phyloP scores from a whole-genome alignment of 2,113 vertebrate species.

The Ciconia maguari region DNA sequence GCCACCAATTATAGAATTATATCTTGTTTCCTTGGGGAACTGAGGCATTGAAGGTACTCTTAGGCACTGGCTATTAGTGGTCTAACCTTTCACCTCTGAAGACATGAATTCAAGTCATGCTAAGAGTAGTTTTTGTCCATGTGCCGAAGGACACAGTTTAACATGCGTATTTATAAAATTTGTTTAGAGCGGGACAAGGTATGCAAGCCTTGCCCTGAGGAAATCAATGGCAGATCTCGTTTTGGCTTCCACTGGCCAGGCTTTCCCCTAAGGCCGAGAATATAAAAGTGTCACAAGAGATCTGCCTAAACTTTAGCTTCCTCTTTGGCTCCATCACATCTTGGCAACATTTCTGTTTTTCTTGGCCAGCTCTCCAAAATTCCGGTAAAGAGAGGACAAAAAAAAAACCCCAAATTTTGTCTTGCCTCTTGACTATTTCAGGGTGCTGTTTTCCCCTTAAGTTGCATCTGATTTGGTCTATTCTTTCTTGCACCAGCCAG shows the following conservation, averaged over 20 bases:
- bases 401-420: background rate
- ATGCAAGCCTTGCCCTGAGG: background rate
- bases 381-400: background rate
- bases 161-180: background rate
- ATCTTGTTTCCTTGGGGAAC: background rate
- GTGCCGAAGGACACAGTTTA: slow-evolving; percentile 8
- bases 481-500: background rate
- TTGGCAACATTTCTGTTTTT: slow-evolving; percentile 17
- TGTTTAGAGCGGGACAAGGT: background rate
- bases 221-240: slow-evolving; percentile 5
- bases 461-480: background rate
- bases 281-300: background rate
- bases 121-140: background rate
- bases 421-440: background rate
- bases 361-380: background rate
- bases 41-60: background rate
- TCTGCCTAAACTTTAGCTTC: slow-evolving; percentile 20
- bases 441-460: background rate
- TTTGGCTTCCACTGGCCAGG: background rate
- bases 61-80: background rate
- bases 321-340: background rate
- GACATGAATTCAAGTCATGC: background rate
- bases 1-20: background rate
- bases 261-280: background rate
- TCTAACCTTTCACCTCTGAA: background rate